phyloP scores from a whole-genome alignment of 2,113 vertebrate genomes.

The Cynoglossus semilaevis region DNA sequence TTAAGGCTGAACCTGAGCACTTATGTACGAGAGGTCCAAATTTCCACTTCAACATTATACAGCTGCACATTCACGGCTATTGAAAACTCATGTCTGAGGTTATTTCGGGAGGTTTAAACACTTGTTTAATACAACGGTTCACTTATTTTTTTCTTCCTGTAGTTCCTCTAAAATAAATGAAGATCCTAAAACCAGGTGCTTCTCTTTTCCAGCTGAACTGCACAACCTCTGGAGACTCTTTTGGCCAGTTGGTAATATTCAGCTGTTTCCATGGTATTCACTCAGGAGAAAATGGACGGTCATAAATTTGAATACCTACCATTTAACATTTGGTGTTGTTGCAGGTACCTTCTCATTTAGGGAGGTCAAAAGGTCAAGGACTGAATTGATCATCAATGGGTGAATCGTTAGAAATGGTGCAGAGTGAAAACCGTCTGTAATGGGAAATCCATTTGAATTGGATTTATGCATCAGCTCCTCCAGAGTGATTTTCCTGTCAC shows the following conservation, averaged over 20 bases:
- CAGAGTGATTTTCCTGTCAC: slow-evolving; percentile 1
- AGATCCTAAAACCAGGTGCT: neutral
- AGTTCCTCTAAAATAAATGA: neutral
- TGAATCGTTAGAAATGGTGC: slow-evolving; percentile 45
- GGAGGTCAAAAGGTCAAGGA: slow-evolving; percentile 41
- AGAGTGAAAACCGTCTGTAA: slow-evolving; percentile 48
- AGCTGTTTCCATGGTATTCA: neutral
- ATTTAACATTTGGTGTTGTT: slow-evolving; percentile 10
- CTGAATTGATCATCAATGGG: slow-evolving; percentile 51
- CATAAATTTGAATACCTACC: slow-evolving; percentile 10
- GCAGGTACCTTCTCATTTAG: slow-evolving; percentile 21
- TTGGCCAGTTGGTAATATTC: slow-evolving; percentile 8
- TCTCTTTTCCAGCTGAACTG: neutral
- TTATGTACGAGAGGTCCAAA: neutral
- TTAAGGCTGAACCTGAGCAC: neutral
- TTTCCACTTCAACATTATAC: neutral
- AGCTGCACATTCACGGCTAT: neutral
- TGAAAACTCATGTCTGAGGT: neutral
- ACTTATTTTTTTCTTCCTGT: neutral
- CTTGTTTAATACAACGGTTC: neutral
- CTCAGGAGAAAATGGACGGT: slow-evolving; percentile 11
- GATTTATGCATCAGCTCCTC: slow-evolving; percentile 41
- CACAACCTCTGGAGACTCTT: slow-evolving; percentile 6
- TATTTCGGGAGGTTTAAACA: neutral
- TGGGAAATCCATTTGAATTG: slow-evolving; percentile 65